phyloP scores from a whole-genome alignment of 2,888 invertebrate genomes.

The Ephialtes manifestator region DNA sequence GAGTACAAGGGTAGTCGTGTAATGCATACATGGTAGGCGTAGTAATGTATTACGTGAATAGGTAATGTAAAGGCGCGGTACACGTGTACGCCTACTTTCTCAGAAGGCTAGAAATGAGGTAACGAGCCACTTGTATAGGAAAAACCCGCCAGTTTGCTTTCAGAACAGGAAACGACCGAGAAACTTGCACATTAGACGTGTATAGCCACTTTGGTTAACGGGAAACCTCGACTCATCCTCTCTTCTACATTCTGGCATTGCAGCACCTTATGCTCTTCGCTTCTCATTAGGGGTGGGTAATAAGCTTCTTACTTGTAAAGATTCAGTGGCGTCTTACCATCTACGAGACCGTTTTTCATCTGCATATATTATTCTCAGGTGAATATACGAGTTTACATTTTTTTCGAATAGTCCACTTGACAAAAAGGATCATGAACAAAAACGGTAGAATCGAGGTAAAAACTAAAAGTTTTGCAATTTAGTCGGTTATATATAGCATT shows the following conservation, averaged over 20 bases:
- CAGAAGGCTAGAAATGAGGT: slow-evolving; percentile 38
- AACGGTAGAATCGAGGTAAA: too few relatives aligned
- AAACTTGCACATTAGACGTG: slow-evolving; percentile 59
- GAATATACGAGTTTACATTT: neutral
- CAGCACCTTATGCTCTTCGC: slow-evolving; percentile 27
- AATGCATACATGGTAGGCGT: neutral
- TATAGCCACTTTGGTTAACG: slow-evolving; percentile 61
- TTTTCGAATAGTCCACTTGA: neutral
- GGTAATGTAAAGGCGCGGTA: slow-evolving; percentile 15
- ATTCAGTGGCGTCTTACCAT: slow-evolving; percentile 4
- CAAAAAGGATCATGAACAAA: neutral
- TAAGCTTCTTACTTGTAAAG: slow-evolving; percentile 29
- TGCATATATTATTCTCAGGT: neutral
- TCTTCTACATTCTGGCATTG: neutral
- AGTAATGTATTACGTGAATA: neutral
- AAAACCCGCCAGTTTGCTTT: slow-evolving; percentile 58
- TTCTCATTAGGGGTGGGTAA: slow-evolving; percentile 41
- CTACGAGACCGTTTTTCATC: neutral
- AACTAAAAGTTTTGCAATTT: too few relatives aligned
- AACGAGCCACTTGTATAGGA: slow-evolving; percentile 61
- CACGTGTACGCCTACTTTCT: slow-evolving; percentile 44
- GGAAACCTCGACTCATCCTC: slow-evolving; percentile 42
- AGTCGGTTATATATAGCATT: too few relatives aligned
- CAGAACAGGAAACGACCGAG: slow-evolving; percentile 62
- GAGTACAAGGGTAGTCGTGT: slow-evolving; percentile 4